Conservation (phyloP, 2,797 vertebrate genomes). For the Yasuhikotakia modesta region DNA sequence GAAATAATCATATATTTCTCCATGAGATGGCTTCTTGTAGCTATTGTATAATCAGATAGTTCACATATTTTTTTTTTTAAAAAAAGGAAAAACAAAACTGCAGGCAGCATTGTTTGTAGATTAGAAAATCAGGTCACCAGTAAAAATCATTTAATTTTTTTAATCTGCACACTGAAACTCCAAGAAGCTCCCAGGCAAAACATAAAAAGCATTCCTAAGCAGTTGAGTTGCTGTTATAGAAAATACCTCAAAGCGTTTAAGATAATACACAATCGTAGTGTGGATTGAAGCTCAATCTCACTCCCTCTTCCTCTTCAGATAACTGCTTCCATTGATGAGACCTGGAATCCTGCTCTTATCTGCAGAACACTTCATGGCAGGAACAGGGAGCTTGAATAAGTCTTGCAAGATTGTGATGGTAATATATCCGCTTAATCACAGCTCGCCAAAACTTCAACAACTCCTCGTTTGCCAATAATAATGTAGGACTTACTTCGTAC, state of each 20-base stretch:
- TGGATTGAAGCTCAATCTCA: conserved; percentile 84
- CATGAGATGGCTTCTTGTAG: conserved; percentile 77
- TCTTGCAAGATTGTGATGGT: conserved; percentile 81
- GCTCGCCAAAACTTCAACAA: conserved; percentile 70
- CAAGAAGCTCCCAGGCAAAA: conserved; percentile 77
- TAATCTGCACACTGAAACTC: conserved; percentile 81
- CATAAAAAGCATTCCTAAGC: conserved; percentile 82
- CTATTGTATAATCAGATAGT: conserved; percentile 77
- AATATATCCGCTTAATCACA: conserved; percentile 81
- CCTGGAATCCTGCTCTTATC: conserved; percentile 82
- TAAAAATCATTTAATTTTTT: conserved; percentile 82
- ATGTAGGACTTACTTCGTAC: conserved; percentile 70
- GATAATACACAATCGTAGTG: conserved; percentile 77
- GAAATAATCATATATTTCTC: conserved; percentile 65
- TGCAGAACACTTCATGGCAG: conserved; percentile 77
- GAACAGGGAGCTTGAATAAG: conserved; percentile 79
- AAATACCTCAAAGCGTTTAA: conserved; percentile 81
- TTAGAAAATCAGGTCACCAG: conserved; percentile 81
- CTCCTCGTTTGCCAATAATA: conserved; percentile 69
- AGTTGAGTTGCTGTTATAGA: conserved; percentile 80
- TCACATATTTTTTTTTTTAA: conserved; percentile 62
- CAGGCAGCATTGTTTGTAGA: conserved; percentile 80
- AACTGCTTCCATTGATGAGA: conserved; percentile 82
- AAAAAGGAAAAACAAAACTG: conserved; percentile 64
- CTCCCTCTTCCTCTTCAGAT: conserved; percentile 80